A percentile compares a stretch with the other conserved stretches of the same genome.
Conservation (phyloP, 2,113 vertebrate genomes). For the Xenotilapia leptura region DNA sequence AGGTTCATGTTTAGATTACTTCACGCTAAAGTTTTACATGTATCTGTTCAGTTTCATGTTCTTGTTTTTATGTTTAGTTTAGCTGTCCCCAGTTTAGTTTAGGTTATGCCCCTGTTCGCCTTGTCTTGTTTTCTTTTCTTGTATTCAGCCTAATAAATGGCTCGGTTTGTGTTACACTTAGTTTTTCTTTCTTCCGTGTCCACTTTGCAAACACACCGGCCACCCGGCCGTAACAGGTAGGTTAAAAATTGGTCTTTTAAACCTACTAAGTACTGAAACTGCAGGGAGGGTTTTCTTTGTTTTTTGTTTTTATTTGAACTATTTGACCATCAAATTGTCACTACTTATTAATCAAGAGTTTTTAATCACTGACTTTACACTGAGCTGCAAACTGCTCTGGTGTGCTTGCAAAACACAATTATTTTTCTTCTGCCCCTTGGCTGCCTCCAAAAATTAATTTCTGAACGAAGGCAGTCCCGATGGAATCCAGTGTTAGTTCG, state of each 20-base stretch:
- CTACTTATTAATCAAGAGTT: background rate
- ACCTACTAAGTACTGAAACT: background rate
- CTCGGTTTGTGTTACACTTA: background rate
- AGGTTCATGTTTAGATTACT: background rate
- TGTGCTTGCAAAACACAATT: background rate
- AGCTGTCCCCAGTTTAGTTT: background rate
- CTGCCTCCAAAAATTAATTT: background rate
- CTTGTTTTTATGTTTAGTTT: background rate
- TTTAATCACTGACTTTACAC: background rate
- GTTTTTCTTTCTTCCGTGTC: background rate
- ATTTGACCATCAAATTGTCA: background rate
- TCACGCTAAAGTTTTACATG: background rate
- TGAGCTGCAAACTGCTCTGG: background rate
- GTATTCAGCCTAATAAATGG: background rate
- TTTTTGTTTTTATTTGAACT: background rate
- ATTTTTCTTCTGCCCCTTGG: background rate
- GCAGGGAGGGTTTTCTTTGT: accelerated
- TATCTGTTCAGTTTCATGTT: background rate
- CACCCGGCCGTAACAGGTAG: accelerated
- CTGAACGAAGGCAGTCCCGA: accelerated
- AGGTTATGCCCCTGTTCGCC: background rate
- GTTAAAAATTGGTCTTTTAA: background rate
- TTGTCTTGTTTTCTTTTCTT: background rate
- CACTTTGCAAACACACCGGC: background rate
- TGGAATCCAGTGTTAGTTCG: background rate